Evolutionary conservation across 2,888 invertebrate genomes (phyloP), one percentile per base, ranked within the genome.

Genomic region (Hypena proboscidalis): DNA sequence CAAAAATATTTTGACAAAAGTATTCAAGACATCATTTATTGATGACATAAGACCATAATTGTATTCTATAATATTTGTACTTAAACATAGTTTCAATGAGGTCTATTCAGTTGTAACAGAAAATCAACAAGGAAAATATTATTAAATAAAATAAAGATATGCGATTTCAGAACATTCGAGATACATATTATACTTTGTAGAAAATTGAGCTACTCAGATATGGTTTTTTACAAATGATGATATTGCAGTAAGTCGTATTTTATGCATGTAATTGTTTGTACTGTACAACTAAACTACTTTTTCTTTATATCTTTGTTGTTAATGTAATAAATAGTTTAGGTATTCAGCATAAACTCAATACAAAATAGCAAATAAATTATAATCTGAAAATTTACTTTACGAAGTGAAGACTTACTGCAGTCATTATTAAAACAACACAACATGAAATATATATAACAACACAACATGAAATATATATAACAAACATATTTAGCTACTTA

Each of bases 141-240:
- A 20, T 37, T 36, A 38, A 34, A 30, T 43, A 32, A 49, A 58
- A 52, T 49, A 36, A 25, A 40, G 25, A 63, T 60, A 66, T 67
- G 60, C 71, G 71, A 74, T 74, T 75, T 72, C 69, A 73, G 70
- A 73, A 64, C 19, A 31, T 37, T 41, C 35, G 27, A 54, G 39
- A 53, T 44, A 59, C 55, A n/a, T 57, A 48, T 66, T 70, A 71
- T 67, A 74, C 68, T 25, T 42, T 29, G 36, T 68, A 74, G 58
- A 51, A 35, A 51, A 32, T 62, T 61, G 61, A 61, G 62, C 58
- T 39, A 50, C 39, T 23, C 27, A 45, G 11, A 13, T 27, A 39
- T 21, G 11, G 27, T 26, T 30, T 4, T 7, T 9, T 40, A 47
- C 13, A 32, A 17, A 33, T 40, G 32, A 35, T 2, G 13, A 39